These are phyloP conservation scores for Babyrousa celebensis DNA, from an alignment of 2,797 vertebrate genomes.

Conservation along the genomic window DNA sequence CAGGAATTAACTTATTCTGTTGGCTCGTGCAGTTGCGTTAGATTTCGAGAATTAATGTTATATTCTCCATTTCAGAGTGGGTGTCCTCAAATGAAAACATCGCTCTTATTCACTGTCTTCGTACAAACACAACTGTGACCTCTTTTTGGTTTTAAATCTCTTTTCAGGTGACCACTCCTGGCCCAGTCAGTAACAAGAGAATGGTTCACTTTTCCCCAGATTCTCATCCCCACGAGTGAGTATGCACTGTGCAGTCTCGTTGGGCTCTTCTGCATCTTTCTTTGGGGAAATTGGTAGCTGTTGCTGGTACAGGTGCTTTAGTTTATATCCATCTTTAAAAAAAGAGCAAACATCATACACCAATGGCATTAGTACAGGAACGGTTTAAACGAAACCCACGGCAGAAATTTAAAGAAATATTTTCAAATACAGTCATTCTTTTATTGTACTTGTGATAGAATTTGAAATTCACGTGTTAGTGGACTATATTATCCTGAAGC, in stretches of 20 bases:
- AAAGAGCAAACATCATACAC: background rate
- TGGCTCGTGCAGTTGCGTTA: background rate
- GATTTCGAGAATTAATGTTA: background rate
- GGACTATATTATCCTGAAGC: background rate
- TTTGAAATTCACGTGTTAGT: background rate
- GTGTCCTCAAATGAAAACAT: background rate
- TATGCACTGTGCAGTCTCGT: constrained; percentile 86
- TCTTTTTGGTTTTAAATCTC: constrained; percentile 23
- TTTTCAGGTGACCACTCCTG: constrained; percentile 91
- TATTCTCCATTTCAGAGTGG: background rate
- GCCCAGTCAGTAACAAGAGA: constrained; percentile 93
- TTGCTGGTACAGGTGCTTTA: background rate
- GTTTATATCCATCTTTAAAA: background rate
- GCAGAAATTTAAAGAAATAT: background rate
- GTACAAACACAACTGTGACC: constrained; percentile 20
- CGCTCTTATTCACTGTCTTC: accelerated
- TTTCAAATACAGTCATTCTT: background rate
- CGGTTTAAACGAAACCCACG: background rate
- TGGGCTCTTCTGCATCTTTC: background rate
- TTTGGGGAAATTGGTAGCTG: background rate
- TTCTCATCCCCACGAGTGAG: constrained; percentile 95
- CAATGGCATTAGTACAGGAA: too few relatives aligned
- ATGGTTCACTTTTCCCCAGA: constrained; percentile 94
- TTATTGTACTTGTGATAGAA: background rate
- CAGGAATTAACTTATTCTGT: background rate